Evolutionary conservation across 2,888 invertebrate species (phyloP).

Genomic region (Leptura quadrifasciata): DNA sequence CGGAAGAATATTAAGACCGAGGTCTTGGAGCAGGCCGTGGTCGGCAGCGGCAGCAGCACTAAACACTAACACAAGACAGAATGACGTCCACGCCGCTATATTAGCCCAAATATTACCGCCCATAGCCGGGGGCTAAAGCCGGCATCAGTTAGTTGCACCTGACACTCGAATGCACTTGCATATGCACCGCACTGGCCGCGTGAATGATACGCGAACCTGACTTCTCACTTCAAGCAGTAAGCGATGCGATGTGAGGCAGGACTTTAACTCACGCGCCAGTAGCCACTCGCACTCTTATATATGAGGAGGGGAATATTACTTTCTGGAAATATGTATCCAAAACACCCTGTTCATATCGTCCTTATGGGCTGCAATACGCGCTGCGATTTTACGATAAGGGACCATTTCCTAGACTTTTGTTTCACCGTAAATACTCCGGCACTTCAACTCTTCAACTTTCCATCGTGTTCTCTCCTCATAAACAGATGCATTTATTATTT

Average conservation of each 20-base stretch:
- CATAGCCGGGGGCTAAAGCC: constrained; percentile 69
- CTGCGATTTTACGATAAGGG: constrained; percentile 10
- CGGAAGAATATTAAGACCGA: constrained; percentile 67
- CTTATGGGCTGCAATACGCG: constrained; percentile 17
- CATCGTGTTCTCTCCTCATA: not conserved
- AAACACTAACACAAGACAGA: constrained; percentile 63
- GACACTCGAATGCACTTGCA: constrained; percentile 61
- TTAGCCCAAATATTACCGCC: constrained; percentile 68
- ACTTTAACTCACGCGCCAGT: constrained; percentile 66
- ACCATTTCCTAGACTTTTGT: constrained; percentile 24
- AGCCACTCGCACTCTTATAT: constrained; percentile 65
- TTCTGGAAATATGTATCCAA: constrained; percentile 34
- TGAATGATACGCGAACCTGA: constrained; percentile 52
- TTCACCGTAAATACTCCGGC: constrained; percentile 12
- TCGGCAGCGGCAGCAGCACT: constrained; percentile 60
- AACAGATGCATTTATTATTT: constrained; percentile 32
- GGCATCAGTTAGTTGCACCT: constrained; percentile 63
- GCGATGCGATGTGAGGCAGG: constrained; percentile 56
- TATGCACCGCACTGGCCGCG: constrained; percentile 49
- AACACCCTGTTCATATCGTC: constrained; percentile 35
- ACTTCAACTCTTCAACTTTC: constrained; percentile 9
- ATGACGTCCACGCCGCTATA: constrained; percentile 69
- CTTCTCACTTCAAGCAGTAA: constrained; percentile 58
- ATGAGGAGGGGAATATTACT: constrained; percentile 53
- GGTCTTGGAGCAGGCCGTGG: constrained; percentile 66